A percentile compares a stretch with the other conserved stretches of the same genome.
These are phyloP conservation scores for Pyrocephalus nanus DNA, from an alignment of 2,797 vertebrate genomes.

Conservation along the genomic window DNA sequence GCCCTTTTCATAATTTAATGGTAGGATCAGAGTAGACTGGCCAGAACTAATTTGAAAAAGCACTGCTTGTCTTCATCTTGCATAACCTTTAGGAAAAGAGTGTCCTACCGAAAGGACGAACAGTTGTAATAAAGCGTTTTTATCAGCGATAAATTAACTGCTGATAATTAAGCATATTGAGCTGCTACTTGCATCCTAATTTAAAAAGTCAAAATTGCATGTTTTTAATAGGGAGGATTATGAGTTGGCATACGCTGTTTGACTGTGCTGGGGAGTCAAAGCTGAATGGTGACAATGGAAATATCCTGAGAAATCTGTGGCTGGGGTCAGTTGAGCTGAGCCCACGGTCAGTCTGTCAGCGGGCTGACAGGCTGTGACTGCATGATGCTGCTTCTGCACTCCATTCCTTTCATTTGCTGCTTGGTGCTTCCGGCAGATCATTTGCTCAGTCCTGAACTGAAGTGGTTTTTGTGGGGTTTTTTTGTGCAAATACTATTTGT, in stretches of 20 bases:
- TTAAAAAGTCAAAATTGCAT: background rate
- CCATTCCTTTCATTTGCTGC: background rate
- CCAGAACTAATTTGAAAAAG: background rate
- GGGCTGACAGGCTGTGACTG: background rate
- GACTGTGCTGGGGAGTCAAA: background rate
- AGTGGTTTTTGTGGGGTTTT: background rate
- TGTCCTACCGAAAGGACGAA: background rate
- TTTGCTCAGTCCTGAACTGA: background rate
- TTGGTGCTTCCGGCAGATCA: background rate
- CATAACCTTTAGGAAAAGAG: background rate
- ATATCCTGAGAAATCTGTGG: background rate
- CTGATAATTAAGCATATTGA: background rate
- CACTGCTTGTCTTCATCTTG: background rate
- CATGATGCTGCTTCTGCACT: background rate
- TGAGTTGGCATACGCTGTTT: background rate
- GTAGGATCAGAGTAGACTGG: background rate
- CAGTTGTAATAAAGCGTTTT: background rate
- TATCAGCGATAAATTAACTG: background rate
- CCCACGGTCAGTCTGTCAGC: background rate
- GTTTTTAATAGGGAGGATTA: background rate
- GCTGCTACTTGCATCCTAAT: background rate
- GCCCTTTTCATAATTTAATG: background rate
- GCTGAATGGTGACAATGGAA: background rate
- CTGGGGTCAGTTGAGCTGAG: background rate
- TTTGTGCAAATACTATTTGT: background rate